phyloP scores from a whole-genome alignment of 2,113 vertebrate species.

The Oreocharis arfaki region DNA sequence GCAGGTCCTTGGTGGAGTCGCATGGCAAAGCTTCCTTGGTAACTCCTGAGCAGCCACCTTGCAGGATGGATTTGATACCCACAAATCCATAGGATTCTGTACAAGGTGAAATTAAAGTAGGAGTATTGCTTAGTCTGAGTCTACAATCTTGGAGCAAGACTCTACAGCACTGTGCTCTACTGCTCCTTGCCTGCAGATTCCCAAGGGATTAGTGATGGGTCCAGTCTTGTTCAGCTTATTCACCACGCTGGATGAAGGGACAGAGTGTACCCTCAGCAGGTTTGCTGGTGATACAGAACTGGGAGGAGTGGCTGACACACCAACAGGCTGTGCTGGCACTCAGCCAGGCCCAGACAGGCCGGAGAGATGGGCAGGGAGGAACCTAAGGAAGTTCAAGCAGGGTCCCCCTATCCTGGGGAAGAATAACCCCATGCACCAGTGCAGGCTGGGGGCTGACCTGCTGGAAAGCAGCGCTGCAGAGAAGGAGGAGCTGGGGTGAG shows the following conservation, averaged over 20 bases:
- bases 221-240: not conserved
- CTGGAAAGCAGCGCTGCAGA: not conserved
- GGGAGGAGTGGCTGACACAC: not conserved
- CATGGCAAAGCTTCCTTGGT: not conserved
- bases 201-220: not conserved
- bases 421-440: not conserved
- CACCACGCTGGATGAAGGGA: not conserved
- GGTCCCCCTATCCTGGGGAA: not conserved
- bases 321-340: not conserved
- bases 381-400: not conserved
- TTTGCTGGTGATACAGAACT: not conserved
- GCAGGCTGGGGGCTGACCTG: not conserved
- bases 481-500: not conserved
- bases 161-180: not conserved
- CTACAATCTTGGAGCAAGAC: accelerated
- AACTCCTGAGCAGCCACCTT: not conserved
- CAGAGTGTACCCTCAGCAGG: not conserved
- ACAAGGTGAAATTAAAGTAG: not conserved
- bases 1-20: not conserved
- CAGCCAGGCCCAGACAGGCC: not conserved
- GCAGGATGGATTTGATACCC: not conserved
- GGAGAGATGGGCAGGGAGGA: not conserved
- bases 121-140: not conserved
- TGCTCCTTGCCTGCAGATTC: not conserved
- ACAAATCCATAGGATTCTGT: not conserved